These are phyloP conservation scores for Lysandra bellargus DNA, from an alignment of 2,888 invertebrate genomes.

Conservation along the genomic window DNA sequence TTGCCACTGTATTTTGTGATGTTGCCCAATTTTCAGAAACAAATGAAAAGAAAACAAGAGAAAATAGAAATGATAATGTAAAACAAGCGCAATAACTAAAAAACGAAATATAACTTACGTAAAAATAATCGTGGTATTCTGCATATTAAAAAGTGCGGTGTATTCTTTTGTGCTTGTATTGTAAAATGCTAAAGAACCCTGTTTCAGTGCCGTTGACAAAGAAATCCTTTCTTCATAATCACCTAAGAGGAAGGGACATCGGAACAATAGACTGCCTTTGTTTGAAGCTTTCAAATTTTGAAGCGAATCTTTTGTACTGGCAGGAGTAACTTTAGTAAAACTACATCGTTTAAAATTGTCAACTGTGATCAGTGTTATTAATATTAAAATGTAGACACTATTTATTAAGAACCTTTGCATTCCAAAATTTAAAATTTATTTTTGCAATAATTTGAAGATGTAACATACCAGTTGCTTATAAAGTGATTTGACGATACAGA, in stretches of 20 bases:
- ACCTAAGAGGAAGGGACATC: slow-evolving; percentile 24
- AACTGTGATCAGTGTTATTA: neutral
- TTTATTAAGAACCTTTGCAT: neutral
- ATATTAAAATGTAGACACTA: neutral
- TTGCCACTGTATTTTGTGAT: neutral
- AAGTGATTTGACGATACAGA: neutral
- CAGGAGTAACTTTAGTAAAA: slow-evolving; percentile 1
- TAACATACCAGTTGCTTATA: neutral
- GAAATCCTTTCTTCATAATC: slow-evolving; percentile 11
- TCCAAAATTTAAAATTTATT: neutral
- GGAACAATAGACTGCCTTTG: slow-evolving; percentile 12
- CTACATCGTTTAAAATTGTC: slow-evolving; percentile 1
- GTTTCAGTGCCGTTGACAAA: slow-evolving; percentile 6
- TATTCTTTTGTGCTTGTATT: slow-evolving; percentile 11
- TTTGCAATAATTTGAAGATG: neutral
- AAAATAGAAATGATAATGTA: neutral
- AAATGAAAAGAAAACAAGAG: neutral
- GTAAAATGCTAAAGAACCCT: neutral
- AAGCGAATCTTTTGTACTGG: neutral
- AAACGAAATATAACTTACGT: slow-evolving; percentile 20
- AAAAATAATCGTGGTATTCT: neutral
- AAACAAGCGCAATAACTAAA: slow-evolving; percentile 7
- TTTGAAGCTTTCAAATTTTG: slow-evolving; percentile 16
- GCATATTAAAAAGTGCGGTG: slow-evolving; percentile 15
- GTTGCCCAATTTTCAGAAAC: neutral